These are phyloP conservation scores for Cynodonichthys magdalenae DNA, from an alignment of 2,797 vertebrate genomes.

Conservation along the genomic window DNA sequence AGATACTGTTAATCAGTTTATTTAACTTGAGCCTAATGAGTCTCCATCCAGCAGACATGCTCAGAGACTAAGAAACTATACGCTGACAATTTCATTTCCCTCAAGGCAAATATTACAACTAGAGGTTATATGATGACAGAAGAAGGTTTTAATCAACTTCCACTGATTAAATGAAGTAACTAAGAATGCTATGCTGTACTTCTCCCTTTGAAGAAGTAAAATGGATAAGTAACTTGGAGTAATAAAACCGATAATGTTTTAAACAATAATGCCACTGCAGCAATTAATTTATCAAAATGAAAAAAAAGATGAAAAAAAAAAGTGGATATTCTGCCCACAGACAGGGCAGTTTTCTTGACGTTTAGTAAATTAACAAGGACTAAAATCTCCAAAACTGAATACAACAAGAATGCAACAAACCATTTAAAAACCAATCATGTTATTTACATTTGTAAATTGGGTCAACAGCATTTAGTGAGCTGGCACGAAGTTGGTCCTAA, in stretches of 20 bases:
- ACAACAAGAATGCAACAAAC: constrained; percentile 21
- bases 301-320: not conserved
- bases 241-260: constrained; percentile 18
- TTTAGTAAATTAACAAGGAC: constrained; percentile 39
- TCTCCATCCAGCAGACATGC: too few relatives aligned
- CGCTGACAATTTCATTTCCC: too few relatives aligned
- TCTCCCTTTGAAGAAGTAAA: constrained; percentile 24
- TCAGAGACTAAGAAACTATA: too few relatives aligned
- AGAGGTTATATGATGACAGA: too few relatives aligned
- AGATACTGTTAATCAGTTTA: too few relatives aligned
- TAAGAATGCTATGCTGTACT: too few relatives aligned
- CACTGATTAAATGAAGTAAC: too few relatives aligned
- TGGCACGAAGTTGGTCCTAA: constrained; percentile 20
- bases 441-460: constrained; percentile 50
- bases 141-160: too few relatives aligned
- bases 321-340: constrained; percentile 34
- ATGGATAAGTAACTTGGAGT: constrained; percentile 12
- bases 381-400: constrained; percentile 35
- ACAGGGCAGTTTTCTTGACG: constrained; percentile 43
- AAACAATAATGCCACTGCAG: not conserved
- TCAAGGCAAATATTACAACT: too few relatives aligned
- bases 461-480: constrained; percentile 30
- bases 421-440: constrained; percentile 44
- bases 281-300: constrained; percentile 22
- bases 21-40: too few relatives aligned